Evolutionary conservation across 2,113 vertebrate species (phyloP).

Genomic region (Tragulus kanchil): DNA sequence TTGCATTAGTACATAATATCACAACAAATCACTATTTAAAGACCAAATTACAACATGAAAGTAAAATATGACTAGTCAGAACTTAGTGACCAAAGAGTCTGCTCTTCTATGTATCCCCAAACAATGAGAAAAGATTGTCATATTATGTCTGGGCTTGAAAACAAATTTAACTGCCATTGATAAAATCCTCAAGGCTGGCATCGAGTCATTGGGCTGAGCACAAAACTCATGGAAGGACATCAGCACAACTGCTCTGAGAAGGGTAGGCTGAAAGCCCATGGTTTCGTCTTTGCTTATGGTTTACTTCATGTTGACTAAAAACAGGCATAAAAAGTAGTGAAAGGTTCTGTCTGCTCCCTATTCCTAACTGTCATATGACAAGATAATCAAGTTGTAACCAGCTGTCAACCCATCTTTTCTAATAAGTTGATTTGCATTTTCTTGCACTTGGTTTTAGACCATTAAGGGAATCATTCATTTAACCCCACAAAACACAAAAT

Average conservation of each 20-base stretch:
- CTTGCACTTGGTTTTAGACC: constrained; percentile 1
- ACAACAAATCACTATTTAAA: not conserved
- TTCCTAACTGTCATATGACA: not conserved
- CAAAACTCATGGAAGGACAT: not conserved
- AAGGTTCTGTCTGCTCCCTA: not conserved
- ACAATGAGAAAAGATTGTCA: not conserved
- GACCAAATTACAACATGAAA: not conserved
- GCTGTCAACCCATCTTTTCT: not conserved
- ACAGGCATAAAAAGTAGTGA: too few species aligned
- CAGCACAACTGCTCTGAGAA: not conserved
- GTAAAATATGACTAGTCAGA: not conserved
- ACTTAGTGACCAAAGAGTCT: not conserved
- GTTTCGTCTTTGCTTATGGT: not conserved
- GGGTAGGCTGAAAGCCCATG: not conserved
- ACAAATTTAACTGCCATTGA: not conserved
- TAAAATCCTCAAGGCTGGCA: not conserved
- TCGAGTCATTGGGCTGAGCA: not conserved
- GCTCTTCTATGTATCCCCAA: not conserved
- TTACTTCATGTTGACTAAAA: not conserved
- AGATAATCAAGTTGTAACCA: not conserved
- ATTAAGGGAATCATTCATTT: not conserved
- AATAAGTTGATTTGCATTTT: not conserved
- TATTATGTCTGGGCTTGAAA: not conserved
- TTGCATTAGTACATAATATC: not conserved
- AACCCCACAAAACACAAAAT: not conserved